A percentile compares a stretch with the other conserved stretches of the same genome.
phyloP scores from a whole-genome alignment of 2,888 invertebrate species.

The Hipparchia sbordonii region DNA sequence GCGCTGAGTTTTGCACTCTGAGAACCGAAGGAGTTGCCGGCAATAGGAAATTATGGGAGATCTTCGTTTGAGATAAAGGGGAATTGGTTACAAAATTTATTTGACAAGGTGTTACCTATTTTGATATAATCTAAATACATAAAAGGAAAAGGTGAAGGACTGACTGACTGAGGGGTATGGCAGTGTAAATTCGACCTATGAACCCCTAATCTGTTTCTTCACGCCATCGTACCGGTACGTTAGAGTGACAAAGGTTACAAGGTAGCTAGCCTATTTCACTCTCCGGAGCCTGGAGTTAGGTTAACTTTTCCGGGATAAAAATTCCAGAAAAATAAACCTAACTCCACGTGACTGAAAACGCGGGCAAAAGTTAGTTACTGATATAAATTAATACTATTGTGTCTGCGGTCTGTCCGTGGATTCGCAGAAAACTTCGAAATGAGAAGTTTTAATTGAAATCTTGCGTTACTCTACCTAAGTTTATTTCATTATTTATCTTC shows the following conservation, averaged over 20 bases:
- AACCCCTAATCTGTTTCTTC: too few species aligned
- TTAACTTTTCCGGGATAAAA: too few species aligned
- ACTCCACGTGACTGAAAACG: too few species aligned
- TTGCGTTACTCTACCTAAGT: slow-evolving; percentile 25
- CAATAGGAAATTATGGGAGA: slow-evolving; percentile 13
- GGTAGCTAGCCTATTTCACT: too few species aligned
- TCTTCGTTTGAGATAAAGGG: slow-evolving; percentile 8
- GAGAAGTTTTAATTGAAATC: slow-evolving; percentile 33
- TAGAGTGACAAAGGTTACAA: too few species aligned
- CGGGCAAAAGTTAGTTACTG: too few species aligned
- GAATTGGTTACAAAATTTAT: not conserved
- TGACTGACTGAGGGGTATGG: too few species aligned
- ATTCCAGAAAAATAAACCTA: too few species aligned
- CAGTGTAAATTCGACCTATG: too few species aligned
- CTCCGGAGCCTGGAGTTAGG: not conserved
- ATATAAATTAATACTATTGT: not conserved
- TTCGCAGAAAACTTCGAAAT: slow-evolving; percentile 21
- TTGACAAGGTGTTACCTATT: not conserved
- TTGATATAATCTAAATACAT: too few species aligned
- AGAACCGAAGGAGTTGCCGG: not conserved
- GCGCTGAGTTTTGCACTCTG: slow-evolving; percentile 21
- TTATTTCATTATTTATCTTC: slow-evolving; percentile 32
- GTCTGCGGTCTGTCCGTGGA: slow-evolving; percentile 2
- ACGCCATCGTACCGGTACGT: too few species aligned
- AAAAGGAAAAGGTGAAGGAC: too few species aligned